A percentile compares a stretch with the other conserved stretches of the same genome.
Conservation (phyloP, 2,797 vertebrate species). For the Falco concolor region DNA sequence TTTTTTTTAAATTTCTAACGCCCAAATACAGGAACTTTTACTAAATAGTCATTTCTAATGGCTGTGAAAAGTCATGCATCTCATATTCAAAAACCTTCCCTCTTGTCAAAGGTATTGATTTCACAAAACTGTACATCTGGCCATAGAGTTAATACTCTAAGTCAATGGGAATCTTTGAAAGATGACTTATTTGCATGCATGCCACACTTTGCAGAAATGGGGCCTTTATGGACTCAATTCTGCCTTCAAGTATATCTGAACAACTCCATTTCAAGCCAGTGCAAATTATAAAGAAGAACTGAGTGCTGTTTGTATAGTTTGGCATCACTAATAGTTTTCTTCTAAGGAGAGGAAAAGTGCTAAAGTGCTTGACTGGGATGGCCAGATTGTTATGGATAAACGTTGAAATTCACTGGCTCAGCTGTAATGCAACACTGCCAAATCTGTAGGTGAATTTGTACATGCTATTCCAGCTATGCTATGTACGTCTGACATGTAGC, state of each 20-base stretch:
- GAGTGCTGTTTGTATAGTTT: background rate
- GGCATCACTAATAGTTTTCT: background rate
- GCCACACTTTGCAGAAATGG: background rate
- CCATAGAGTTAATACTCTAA: background rate
- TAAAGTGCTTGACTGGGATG: background rate
- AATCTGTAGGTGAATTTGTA: background rate
- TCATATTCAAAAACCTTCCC: background rate
- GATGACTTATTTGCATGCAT: background rate
- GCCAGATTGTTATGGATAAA: background rate
- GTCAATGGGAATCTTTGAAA: background rate
- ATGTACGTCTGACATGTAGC: background rate
- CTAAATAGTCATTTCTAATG: background rate
- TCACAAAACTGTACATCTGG: background rate
- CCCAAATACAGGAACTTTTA: background rate
- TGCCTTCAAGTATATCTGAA: conserved; percentile 28
- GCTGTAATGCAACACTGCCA: background rate
- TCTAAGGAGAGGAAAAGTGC: background rate
- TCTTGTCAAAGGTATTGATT: background rate
- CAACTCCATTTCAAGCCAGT: background rate
- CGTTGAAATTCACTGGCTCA: background rate
- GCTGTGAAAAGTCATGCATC: background rate
- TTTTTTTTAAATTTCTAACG: background rate
- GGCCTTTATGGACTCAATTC: background rate
- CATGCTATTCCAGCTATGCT: background rate
- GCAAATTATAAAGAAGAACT: conserved; percentile 27